Percentiles rank a stretch among this genome's conserved stretches.
Evolutionary conservation across 2,113 vertebrate species (phyloP).

Genomic region (Oreochromis aureus): DNA sequence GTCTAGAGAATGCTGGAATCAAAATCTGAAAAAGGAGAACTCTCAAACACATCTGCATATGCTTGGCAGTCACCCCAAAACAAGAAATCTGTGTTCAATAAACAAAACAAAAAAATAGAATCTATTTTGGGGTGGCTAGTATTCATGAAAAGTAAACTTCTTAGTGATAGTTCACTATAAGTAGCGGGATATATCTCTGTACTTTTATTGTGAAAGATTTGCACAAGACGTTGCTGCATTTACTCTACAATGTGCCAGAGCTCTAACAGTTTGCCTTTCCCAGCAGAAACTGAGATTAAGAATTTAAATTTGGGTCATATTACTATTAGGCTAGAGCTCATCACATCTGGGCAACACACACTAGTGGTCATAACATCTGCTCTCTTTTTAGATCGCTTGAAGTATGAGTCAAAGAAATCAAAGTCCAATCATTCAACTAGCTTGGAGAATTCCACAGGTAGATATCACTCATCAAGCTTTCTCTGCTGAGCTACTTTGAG

Average conservation of each 20-base stretch:
- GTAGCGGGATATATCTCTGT: not conserved
- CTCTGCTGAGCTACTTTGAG: not conserved
- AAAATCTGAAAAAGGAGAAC: not conserved
- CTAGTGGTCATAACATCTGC: slow-evolving; percentile 52
- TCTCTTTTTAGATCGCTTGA: slow-evolving; percentile 90
- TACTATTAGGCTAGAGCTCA: not conserved
- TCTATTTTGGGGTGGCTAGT: not conserved
- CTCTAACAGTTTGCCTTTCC: not conserved
- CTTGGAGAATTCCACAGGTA: slow-evolving; percentile 72
- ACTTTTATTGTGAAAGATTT: not conserved
- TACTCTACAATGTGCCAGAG: not conserved
- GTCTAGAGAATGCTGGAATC: not conserved
- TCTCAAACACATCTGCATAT: not conserved
- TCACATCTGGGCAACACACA: not conserved
- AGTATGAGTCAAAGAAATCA: slow-evolving; percentile 95
- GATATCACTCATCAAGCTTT: slow-evolving; percentile 45
- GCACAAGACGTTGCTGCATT: not conserved
- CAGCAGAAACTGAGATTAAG: not conserved
- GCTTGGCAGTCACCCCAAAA: not conserved
- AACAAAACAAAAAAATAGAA: not conserved
- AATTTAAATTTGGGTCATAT: not conserved
- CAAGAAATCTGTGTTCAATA: not conserved
- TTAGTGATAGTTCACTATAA: not conserved
- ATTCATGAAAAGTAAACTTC: not conserved
- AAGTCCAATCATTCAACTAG: slow-evolving; percentile 76